Evolutionary conservation across 2,888 invertebrate genomes (phyloP).

Genomic region (Chaetogeoica ovagalla): DNA sequence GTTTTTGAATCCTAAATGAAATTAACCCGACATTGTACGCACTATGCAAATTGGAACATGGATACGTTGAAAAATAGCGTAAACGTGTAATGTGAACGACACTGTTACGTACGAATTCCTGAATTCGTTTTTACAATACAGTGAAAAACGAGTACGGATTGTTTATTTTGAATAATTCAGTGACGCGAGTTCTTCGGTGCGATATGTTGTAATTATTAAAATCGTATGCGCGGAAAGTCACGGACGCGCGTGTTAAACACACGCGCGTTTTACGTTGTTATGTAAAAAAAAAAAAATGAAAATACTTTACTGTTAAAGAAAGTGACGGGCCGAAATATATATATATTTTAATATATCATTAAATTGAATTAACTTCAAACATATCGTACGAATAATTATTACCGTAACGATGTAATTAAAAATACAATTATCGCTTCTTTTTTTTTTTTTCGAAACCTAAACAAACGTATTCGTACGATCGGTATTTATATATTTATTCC

Average conservation of each 20-base stretch:
- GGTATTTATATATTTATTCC: too few relatives aligned
- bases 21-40: too few relatives aligned
- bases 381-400: background rate
- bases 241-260: constrained; percentile 21
- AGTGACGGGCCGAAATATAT: background rate
- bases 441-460: too few relatives aligned
- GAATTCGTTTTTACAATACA: background rate
- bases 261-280: background rate
- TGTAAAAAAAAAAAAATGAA: constrained; percentile 9
- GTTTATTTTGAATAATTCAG: constrained; percentile 9
- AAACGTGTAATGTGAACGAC: too few relatives aligned
- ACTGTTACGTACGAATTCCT: background rate
- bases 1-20: too few relatives aligned
- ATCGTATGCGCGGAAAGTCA: constrained; percentile 33
- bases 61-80: too few relatives aligned
- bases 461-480: too few relatives aligned
- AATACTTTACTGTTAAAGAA: constrained; percentile 30
- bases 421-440: too few relatives aligned
- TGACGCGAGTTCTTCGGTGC: background rate
- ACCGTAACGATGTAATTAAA: too few relatives aligned
- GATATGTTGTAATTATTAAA: constrained; percentile 6
- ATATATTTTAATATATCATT: constrained; percentile 3
- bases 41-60: too few relatives aligned
- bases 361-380: background rate
- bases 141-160: background rate